These are phyloP conservation scores for Nomada flava DNA, from an alignment of 2,888 invertebrate species.

Conservation along the genomic window DNA sequence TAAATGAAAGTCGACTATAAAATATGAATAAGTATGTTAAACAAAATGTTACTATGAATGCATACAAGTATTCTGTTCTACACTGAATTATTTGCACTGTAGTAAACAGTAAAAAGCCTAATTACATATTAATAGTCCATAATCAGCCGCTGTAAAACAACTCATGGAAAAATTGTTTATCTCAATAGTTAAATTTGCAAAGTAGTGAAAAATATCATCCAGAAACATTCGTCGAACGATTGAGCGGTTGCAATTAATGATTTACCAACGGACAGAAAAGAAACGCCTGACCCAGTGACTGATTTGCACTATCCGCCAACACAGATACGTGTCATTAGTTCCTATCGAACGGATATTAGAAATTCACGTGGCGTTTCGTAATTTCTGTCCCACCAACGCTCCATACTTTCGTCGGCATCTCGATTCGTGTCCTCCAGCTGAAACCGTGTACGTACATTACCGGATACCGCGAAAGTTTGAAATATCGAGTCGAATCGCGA, in stretches of 20 bases:
- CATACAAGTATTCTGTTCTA: too few species aligned
- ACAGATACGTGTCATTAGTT: conserved; percentile 35
- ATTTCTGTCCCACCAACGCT: conserved; percentile 21
- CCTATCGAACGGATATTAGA: conserved; percentile 43
- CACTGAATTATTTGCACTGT: too few species aligned
- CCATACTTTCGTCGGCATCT: conserved; percentile 47
- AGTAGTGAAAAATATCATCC: neutral
- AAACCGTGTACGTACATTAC: neutral
- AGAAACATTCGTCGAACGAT: neutral
- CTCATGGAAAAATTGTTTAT: neutral
- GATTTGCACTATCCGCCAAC: conserved; percentile 19
- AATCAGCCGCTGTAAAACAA: neutral
- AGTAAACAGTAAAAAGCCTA: too few species aligned
- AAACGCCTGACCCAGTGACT: conserved; percentile 1
- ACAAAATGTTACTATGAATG: neutral
- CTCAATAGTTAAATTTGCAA: neutral
- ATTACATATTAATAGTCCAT: too few species aligned
- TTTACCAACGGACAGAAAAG: neutral
- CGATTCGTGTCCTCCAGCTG: conserved; percentile 17
- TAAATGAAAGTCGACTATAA: neutral
- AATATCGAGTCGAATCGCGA: conserved; percentile 53
- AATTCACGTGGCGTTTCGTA: conserved; percentile 46
- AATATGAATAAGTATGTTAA: neutral
- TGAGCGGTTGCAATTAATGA: neutral
- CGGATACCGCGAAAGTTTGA: conserved; percentile 54